These are phyloP conservation scores for Antheraea mylitta DNA, from an alignment of 1,140 invertebrate species.

Conservation along the genomic window DNA sequence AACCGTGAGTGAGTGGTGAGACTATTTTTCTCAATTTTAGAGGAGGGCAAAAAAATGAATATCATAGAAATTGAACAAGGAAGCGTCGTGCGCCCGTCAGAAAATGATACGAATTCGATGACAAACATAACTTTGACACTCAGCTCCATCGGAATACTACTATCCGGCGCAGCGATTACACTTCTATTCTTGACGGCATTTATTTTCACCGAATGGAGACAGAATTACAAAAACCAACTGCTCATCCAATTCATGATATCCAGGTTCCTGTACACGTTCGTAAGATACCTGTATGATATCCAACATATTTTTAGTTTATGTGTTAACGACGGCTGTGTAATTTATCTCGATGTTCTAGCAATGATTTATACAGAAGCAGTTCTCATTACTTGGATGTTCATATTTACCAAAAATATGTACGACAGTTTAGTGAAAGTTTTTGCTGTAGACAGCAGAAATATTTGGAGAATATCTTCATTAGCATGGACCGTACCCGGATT, in stretches of 20 bases:
- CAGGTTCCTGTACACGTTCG: constrained; percentile 45
- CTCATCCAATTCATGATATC: constrained; percentile 63
- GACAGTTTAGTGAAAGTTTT: constrained; percentile 59
- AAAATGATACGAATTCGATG: constrained; percentile 15
- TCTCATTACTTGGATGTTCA: constrained; percentile 57
- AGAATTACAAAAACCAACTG: constrained; percentile 56
- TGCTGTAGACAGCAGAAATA: constrained; percentile 22
- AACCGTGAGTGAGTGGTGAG: too few species aligned
- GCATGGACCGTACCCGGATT: constrained; percentile 46
- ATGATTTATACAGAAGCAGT: constrained; percentile 49
- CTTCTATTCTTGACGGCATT: constrained; percentile 49
- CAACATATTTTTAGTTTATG: constrained; percentile 23
- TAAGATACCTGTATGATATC: constrained; percentile 44
- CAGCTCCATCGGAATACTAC: constrained; percentile 46
- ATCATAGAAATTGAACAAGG: constrained; percentile 13
- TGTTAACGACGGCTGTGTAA: constrained; percentile 4
- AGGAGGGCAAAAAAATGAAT: constrained; percentile 7
- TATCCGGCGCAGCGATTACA: constrained; percentile 37
- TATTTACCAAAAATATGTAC: constrained; percentile 63
- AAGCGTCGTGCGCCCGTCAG: constrained; percentile 11
- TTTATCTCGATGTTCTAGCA: constrained; percentile 30
- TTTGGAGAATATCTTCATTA: constrained; percentile 41
- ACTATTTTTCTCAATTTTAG: too few species aligned
- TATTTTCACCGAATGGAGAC: constrained; percentile 58
- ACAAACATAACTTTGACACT: constrained; percentile 27